Base-by-base conservation (phyloP, 2,888 invertebrate genomes). In the Nomada lathburiana region DNA sequence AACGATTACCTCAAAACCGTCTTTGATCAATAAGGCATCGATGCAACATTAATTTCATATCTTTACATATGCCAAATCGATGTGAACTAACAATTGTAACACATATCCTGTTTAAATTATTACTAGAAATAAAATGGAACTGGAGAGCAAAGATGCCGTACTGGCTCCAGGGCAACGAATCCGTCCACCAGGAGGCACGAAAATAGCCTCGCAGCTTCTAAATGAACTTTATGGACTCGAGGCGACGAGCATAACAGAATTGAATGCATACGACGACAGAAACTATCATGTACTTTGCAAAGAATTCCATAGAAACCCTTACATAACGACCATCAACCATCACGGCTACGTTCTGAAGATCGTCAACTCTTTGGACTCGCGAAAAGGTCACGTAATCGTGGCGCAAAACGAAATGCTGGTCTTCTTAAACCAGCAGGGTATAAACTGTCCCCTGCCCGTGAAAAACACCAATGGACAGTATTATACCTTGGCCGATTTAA, bases 291-390 rank as follows among this genome's bases (percentile, higher is more conserved):
- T 97, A 16, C 92, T 94, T 1, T 96, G 96, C 82, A 95, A 95
- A 80, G 94, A 95, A 80, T 95, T 95, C 76, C 94, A 95, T 79
- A 95, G 95, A 91, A 97, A 96, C 93, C 95, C 96, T 0, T 90
- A 96, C 26, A 95, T 96, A 79, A 94, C 94, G 0, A 91, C 94
- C 4, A 94, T 95, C 83, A 94, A 95, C 82, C 94, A 95, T 0
- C 92, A 96, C 86, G 97, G 97, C 0, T 97, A 97, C 91, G 96
- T 97, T 26, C 94, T 98, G 77, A 98, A 98, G 95, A 96, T 98
- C 67, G 95, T 97, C 88, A 98, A 98, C 94, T 95, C 97, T 0
- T 94, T 97, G 92, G 98, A 98, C 93, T 97, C 98, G 0, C 95
- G 95, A 89, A 96, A 97, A 64, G 92, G 94, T 0, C 93, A 93